phyloP scores from a whole-genome alignment of 2,888 invertebrate species.

The Glyphotaelius pellucidus region DNA sequence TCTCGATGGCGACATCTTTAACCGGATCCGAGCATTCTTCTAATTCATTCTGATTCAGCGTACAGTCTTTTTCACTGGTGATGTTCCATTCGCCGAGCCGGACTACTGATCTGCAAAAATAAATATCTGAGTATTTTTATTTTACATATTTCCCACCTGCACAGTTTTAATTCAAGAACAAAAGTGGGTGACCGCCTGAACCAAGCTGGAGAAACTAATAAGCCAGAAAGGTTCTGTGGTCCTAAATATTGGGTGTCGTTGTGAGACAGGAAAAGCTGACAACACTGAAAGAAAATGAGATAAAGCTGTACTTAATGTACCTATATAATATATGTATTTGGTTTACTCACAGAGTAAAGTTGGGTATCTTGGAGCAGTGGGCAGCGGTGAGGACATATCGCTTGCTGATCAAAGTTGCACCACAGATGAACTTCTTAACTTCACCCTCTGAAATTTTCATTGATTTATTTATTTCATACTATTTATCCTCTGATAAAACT shows the following conservation, averaged over 20 bases:
- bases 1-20: conserved; percentile 80
- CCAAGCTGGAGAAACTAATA: too few species aligned
- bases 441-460: conserved; percentile 74
- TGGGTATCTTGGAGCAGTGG: conserved; percentile 82
- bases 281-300: too few species aligned
- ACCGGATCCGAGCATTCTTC: conserved; percentile 78
- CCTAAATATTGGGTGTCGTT: too few species aligned
- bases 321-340: neutral
- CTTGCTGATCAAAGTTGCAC: conserved; percentile 83
- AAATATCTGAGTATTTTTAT: neutral
- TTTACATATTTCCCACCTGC: neutral
- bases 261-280: too few species aligned
- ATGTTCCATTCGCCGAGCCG: conserved; percentile 85
- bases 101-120: conserved; percentile 74
- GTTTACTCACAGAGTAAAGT: conserved; percentile 80
- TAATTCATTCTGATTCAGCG: neutral
- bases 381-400: conserved; percentile 86
- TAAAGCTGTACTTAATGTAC: too few species aligned
- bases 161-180: neutral
- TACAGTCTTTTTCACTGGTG: conserved; percentile 70
- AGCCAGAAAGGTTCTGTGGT: too few species aligned
- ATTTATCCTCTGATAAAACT: too few species aligned
- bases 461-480: neutral
- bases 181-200: too few species aligned
- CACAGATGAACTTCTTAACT: conserved; percentile 82